phyloP scores from a whole-genome alignment of 1,140 invertebrate genomes.

The Trichonephila inaurata region DNA sequence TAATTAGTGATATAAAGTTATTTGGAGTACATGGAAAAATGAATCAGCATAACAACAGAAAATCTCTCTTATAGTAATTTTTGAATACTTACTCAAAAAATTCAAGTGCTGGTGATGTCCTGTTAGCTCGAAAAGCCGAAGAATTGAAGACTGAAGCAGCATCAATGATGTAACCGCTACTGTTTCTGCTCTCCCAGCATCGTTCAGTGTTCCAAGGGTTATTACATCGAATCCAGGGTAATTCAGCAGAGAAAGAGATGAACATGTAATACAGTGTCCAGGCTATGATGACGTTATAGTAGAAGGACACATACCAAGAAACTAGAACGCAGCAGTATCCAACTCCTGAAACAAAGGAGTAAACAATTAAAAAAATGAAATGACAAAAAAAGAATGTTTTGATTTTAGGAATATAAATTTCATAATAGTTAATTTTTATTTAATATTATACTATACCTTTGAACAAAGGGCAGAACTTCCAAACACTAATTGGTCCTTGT shows the following conservation, averaged over 20 bases:
- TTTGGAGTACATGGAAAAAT: no score
- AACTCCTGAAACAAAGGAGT: slow-evolving; percentile 80
- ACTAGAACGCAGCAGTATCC: slow-evolving; percentile 84
- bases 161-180: slow-evolving; percentile 62
- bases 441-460: slow-evolving; percentile 87
- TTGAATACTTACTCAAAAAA: slow-evolving; percentile 80
- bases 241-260: slow-evolving; percentile 80
- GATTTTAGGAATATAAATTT: no score
- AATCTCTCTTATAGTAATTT: not conserved
- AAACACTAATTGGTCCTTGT: slow-evolving; percentile 93
- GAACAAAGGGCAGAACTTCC: slow-evolving; percentile 97
- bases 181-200: slow-evolving; percentile 78
- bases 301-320: slow-evolving; percentile 83
- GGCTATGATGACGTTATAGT: slow-evolving; percentile 84
- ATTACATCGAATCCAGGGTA: slow-evolving; percentile 82
- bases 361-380: no score
- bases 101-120: slow-evolving; percentile 80
- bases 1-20: no score
- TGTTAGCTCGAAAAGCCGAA: slow-evolving; percentile 69
- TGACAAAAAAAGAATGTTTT: no score
- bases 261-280: slow-evolving; percentile 83
- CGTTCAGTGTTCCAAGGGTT: slow-evolving; percentile 82
- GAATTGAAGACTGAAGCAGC: slow-evolving; percentile 28
- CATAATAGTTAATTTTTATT: no score
- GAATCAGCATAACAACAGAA: no score